These are phyloP conservation scores for Xiphorhynchus erythropygius DNA, from an alignment of 2,797 vertebrate genomes.

Conservation along the genomic window DNA sequence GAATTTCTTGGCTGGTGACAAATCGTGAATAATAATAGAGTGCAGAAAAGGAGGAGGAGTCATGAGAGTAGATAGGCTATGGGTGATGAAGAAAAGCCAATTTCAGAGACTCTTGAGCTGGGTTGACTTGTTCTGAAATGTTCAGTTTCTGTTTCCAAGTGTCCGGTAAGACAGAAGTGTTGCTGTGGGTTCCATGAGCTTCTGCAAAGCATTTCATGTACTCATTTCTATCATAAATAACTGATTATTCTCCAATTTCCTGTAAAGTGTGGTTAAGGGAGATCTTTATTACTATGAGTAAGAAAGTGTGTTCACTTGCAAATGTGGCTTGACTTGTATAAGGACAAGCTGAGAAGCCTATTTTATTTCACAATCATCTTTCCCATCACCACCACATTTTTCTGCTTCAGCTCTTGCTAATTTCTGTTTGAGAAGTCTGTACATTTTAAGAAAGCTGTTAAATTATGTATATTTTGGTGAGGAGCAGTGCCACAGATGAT, in stretches of 20 bases:
- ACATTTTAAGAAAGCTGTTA: background rate
- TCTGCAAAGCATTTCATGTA: background rate
- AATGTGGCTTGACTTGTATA: background rate
- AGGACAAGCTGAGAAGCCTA: background rate
- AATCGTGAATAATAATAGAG: background rate
- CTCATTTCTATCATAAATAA: background rate
- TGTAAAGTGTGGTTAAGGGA: background rate
- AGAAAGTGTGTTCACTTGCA: background rate
- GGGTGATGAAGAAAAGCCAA: background rate
- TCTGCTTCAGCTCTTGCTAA: background rate
- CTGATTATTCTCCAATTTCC: background rate
- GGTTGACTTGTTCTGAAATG: background rate
- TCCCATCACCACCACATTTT: background rate
- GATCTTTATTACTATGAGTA: background rate
- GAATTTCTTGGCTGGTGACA: constrained; percentile 22
- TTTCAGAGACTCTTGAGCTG: background rate
- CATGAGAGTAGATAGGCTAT: background rate
- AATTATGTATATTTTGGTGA: background rate
- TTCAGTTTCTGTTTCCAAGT: background rate
- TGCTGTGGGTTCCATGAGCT: background rate
- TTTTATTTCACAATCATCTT: background rate
- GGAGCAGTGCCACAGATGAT: background rate
- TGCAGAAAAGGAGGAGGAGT: background rate
- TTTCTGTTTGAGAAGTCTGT: background rate
- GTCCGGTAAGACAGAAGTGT: background rate